Percentiles rank a stretch among this genome's conserved stretches.
Evolutionary conservation across 1,140 invertebrate species (phyloP).

Genomic region (Apolygus lucorum): DNA sequence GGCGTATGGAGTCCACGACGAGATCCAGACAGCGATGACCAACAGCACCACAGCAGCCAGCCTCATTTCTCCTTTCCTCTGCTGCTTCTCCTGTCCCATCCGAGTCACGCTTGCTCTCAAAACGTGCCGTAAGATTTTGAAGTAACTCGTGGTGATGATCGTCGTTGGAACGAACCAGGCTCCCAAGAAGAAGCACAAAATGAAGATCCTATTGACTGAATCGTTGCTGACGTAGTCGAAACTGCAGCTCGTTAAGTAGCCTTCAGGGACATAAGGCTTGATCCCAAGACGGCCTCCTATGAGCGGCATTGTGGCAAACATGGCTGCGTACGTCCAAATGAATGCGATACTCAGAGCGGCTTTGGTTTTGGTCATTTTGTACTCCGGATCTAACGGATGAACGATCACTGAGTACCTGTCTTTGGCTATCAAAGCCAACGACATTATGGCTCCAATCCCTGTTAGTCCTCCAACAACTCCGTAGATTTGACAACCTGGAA

Average conservation of each 20-base stretch:
- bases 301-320: slow-evolving; percentile 57
- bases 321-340: slow-evolving; percentile 59
- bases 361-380: slow-evolving; percentile 48
- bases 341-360: slow-evolving; percentile 52
- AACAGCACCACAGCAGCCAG: slow-evolving; percentile 55
- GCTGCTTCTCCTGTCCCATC: slow-evolving; percentile 51
- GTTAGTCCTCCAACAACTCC: slow-evolving; percentile 62
- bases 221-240: slow-evolving; percentile 65
- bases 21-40: slow-evolving; percentile 59
- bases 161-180: slow-evolving; percentile 59
- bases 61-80: slow-evolving; percentile 54
- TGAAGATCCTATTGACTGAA: slow-evolving; percentile 47
- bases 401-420: slow-evolving; percentile 64
- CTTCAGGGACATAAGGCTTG: slow-evolving; percentile 67
- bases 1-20: slow-evolving; percentile 69
- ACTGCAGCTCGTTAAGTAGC: slow-evolving; percentile 68
- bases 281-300: slow-evolving; percentile 52
- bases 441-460: slow-evolving; percentile 60
- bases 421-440: slow-evolving; percentile 56
- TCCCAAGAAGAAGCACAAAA: slow-evolving; percentile 55
- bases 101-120: slow-evolving; percentile 30
- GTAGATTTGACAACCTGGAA: slow-evolving; percentile 57
- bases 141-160: slow-evolving; percentile 62
- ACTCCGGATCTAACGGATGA: slow-evolving; percentile 53
- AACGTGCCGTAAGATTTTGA: slow-evolving; percentile 45